These are phyloP conservation scores for Cephus spinipes DNA, from an alignment of 2,888 invertebrate species.

Conservation along the genomic window DNA sequence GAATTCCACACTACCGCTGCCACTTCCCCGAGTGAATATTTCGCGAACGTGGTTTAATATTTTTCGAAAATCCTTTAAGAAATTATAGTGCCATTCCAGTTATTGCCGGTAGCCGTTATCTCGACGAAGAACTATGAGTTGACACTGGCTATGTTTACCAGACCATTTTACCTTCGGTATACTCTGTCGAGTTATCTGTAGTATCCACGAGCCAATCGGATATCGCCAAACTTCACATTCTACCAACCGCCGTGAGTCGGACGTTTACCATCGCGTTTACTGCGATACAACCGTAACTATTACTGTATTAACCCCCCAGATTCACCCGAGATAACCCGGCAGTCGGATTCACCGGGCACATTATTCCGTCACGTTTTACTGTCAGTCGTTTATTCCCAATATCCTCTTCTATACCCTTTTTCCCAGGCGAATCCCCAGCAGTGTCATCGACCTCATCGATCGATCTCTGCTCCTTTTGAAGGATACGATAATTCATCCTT, in stretches of 20 bases:
- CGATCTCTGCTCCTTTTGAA: not conserved
- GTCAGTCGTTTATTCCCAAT: not conserved
- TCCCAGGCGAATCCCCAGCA: not conserved
- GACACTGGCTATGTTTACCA: not conserved
- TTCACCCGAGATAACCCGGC: not conserved
- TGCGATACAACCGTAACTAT: not conserved
- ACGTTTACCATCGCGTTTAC: not conserved
- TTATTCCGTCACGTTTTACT: not conserved
- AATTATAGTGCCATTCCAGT: not conserved
- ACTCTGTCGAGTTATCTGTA: not conserved
- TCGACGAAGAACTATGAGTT: not conserved
- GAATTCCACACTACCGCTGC: not conserved
- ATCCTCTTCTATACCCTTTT: not conserved
- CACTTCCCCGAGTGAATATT: not conserved
- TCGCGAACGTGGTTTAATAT: not conserved
- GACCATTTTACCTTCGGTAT: not conserved
- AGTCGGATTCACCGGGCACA: not conserved
- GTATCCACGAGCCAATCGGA: not conserved
- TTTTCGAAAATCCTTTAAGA: too few species aligned
- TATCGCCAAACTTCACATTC: not conserved
- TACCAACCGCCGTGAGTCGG: not conserved
- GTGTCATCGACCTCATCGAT: not conserved
- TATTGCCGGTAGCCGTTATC: not conserved
- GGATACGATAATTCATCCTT: not conserved
- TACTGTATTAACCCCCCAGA: not conserved